Base-by-base conservation (phyloP, 2,797 vertebrate genomes). In the Phalanger gymnotis region DNA sequence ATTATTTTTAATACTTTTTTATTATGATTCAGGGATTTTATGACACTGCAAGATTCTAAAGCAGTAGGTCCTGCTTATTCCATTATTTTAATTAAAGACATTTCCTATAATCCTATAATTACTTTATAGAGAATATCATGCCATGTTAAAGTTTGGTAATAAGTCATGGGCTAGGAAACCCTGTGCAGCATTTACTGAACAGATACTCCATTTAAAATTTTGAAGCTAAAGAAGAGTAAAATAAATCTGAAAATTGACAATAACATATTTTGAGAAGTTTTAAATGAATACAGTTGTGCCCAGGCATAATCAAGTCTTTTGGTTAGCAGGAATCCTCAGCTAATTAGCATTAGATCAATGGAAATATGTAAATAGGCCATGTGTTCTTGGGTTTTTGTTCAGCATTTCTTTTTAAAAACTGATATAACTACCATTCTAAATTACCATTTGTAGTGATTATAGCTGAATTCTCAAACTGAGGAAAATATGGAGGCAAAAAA, bases 211-310 rank as follows among this genome's bases (percentile, higher is more conserved):
- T 91, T 94, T 92, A 93, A 81, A 54, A 22, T 54, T 91, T 95
- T 89, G 54, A 61, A 93, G 31, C 47, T 89, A 0, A 97, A 47
- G 73, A 19, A n/a, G 14, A 73, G 30, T 31, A 9, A 90, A 96
- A 91, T 92, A 40, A 97, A 90, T 12, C 19, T 93, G 40, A 91
- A 30, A 94, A 93, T 96, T 61, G 56, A 95, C 30, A 52, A 91
- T 92, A 30, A 6, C 40, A 40, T 91, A 92, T 1, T 12, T 90
- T 11, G 31, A 90, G 31, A 52, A 31, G 2, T 31, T 94, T 96
- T 94, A 93, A 61, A 51, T 56, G 91, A 91, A 94, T 34, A 0
- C 30, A 66, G 1, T 92, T 93, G 25, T 90, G 28, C 92, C 94
- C 57, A 90, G 40, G 0, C 40, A 57, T 28, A 93, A 81, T 16